phyloP scores from a whole-genome alignment of 2,888 invertebrate genomes.

The Hirtodrosophila cameraria region DNA sequence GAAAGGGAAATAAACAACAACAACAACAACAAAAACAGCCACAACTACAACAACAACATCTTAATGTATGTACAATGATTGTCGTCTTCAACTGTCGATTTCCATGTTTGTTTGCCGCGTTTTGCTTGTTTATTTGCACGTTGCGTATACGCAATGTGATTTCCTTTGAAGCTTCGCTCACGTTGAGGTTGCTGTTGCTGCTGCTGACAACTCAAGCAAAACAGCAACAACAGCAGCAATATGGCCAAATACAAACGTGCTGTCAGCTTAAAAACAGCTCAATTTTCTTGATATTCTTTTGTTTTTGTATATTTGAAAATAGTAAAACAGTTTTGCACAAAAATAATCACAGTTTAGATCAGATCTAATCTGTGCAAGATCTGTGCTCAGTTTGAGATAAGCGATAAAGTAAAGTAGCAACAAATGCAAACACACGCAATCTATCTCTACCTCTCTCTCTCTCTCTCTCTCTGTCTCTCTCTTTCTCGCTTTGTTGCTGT shows the following conservation, averaged over 20 bases:
- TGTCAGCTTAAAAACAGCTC: not conserved
- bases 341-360: conserved; percentile 2
- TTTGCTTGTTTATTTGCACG: conserved; percentile 63
- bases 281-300: conserved; percentile 4
- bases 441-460: not conserved
- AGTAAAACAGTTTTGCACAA: too few relatives aligned
- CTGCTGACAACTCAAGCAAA: conserved; percentile 37
- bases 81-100: conserved; percentile 73
- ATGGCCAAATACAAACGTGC: not conserved
- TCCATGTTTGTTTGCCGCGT: conserved; percentile 54
- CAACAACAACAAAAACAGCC: conserved; percentile 18
- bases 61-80: conserved; percentile 51
- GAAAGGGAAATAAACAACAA: conserved; percentile 19
- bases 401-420: conserved; percentile 24
- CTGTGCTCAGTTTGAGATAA: conserved; percentile 29
- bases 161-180: conserved; percentile 62
- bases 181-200: conserved; percentile 32
- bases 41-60: conserved; percentile 16
- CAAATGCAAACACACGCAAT: conserved; percentile 28
- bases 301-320: too few relatives aligned
- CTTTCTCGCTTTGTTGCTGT: not conserved
- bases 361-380: conserved; percentile 35
- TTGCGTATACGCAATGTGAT: conserved; percentile 75
- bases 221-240: not conserved
- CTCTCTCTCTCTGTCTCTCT: not conserved